These are phyloP conservation scores for Physeter macrocephalus DNA, from an alignment of 2,113 vertebrate genomes.

Conservation along the genomic window DNA sequence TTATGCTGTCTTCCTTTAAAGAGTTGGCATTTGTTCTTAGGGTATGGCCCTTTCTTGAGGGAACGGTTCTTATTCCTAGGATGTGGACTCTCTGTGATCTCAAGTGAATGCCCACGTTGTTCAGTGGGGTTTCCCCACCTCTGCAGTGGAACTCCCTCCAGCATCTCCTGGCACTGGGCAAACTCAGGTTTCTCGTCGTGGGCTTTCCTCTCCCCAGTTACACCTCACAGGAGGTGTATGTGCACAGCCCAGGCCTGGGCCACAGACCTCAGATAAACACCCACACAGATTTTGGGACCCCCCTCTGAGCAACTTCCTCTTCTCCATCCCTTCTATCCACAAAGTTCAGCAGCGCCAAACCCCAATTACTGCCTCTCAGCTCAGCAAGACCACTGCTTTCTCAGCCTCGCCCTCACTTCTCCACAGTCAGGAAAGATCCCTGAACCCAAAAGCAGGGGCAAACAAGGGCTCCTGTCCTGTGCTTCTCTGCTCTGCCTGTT, in stretches of 20 bases:
- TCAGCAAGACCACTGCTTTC: neutral
- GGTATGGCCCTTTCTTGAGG: neutral
- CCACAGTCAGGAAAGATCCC: neutral
- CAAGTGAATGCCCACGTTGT: neutral
- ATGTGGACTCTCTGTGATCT: neutral
- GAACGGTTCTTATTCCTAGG: neutral
- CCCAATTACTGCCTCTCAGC: neutral
- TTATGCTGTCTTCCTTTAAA: neutral
- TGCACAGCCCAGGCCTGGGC: neutral
- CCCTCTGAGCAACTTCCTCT: neutral
- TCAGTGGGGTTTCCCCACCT: neutral
- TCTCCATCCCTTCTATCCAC: neutral
- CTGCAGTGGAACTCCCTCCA: neutral
- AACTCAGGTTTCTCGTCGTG: neutral
- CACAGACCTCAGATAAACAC: neutral
- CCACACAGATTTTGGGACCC: neutral
- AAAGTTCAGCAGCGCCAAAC: neutral
- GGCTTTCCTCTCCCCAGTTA: no score
- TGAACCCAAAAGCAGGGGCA: neutral
- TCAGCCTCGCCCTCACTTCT: neutral
- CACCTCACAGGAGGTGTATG: neutral
- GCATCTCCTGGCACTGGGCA: neutral
- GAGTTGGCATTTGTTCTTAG: neutral
- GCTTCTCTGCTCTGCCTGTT: neutral
- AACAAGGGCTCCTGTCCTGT: neutral